phyloP scores from a whole-genome alignment of 2,888 invertebrate genomes.

The Lucinisca nassula region DNA sequence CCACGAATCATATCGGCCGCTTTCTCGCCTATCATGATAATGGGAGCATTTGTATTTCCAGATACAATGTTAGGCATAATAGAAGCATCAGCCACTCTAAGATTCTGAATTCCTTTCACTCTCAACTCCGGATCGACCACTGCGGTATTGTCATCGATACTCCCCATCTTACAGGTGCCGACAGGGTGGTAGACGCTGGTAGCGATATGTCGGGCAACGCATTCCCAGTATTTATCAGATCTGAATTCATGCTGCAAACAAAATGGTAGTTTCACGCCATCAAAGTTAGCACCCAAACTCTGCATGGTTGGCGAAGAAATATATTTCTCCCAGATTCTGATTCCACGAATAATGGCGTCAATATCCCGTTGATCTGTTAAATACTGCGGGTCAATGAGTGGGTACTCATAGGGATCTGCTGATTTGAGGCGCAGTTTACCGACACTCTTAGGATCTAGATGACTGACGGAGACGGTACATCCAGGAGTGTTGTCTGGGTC shows the following conservation, averaged over 20 bases:
- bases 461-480: not conserved
- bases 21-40: slow-evolving; percentile 54
- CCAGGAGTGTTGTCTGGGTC: not conserved
- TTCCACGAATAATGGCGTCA: slow-evolving; percentile 4
- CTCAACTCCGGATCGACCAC: slow-evolving; percentile 91
- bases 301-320: slow-evolving; percentile 52
- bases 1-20: slow-evolving; percentile 50
- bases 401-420: slow-evolving; percentile 44
- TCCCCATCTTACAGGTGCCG: slow-evolving; percentile 93
- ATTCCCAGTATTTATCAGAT: slow-evolving; percentile 59
- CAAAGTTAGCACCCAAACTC: slow-evolving; percentile 48
- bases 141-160: slow-evolving; percentile 85
- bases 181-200: slow-evolving; percentile 90
- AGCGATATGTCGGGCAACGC: slow-evolving; percentile 44
- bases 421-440: slow-evolving; percentile 15
- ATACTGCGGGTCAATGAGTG: slow-evolving; percentile 38
- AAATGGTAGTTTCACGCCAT: slow-evolving; percentile 45
- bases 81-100: slow-evolving; percentile 53
- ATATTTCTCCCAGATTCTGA: slow-evolving; percentile 25
- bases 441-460: not conserved
- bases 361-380: slow-evolving; percentile 23
- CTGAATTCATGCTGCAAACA: slow-evolving; percentile 31
- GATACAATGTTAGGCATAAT: slow-evolving; percentile 44
- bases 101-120: slow-evolving; percentile 56
- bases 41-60: slow-evolving; percentile 53